Evolutionary conservation across 2,113 vertebrate genomes (phyloP).

Genomic region (Sceloporus undulatus): DNA sequence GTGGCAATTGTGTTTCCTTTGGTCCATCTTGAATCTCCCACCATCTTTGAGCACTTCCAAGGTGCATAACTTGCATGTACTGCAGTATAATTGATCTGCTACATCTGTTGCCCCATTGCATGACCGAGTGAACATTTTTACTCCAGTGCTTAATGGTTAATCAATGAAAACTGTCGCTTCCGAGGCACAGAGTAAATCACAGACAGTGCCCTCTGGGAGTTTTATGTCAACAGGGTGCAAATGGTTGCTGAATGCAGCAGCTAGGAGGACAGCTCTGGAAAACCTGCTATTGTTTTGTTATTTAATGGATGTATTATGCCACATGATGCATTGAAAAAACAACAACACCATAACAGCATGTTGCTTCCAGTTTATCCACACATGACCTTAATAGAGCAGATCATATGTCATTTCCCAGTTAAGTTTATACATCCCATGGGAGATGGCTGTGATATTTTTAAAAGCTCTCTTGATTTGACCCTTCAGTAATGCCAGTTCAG

Average conservation of each 20-base stretch:
- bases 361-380: neutral
- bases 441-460: neutral
- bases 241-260: slow-evolving; percentile 4
- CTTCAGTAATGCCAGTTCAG: neutral
- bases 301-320: neutral
- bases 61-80: neutral
- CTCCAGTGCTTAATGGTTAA: slow-evolving; percentile 2
- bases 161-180: slow-evolving; percentile 30
- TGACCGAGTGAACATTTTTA: slow-evolving; percentile 25
- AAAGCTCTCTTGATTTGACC: slow-evolving; percentile 16
- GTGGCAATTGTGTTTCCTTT: no score
- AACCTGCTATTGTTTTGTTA: neutral
- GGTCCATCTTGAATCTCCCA: no score
- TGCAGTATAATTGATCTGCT: neutral
- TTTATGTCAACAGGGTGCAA: slow-evolving; percentile 9
- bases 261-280: neutral
- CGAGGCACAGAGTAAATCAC: neutral
- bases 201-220: neutral
- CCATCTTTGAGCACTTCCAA: neutral
- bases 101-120: neutral
- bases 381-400: neutral
- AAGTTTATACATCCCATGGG: neutral
- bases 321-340: neutral
- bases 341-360: neutral
- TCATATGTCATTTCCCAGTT: neutral